phyloP scores from a whole-genome alignment of 53 echinoderm and acorn worm species.

The Temnopleurus reevesii region DNA sequence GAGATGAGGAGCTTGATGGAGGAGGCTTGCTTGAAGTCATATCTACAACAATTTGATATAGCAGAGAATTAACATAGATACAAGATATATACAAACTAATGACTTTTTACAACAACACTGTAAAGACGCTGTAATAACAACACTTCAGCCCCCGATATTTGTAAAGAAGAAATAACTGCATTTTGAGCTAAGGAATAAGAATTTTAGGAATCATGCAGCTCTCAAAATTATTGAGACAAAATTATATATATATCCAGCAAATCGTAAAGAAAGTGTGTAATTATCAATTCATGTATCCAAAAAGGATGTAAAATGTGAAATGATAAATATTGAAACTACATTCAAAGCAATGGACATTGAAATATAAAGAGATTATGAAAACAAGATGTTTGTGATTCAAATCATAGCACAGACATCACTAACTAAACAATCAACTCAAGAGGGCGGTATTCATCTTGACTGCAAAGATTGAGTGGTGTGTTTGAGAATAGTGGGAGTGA shows the following conservation, averaged over 20 bases:
- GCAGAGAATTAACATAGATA: too few species aligned
- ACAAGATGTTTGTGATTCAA: background rate
- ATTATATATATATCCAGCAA: too few species aligned
- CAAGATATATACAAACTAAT: background rate
- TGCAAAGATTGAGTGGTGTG: background rate
- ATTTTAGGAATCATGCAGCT: too few species aligned
- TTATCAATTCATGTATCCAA: too few species aligned
- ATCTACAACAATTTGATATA: too few species aligned
- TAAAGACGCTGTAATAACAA: too few species aligned
- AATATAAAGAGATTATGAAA: background rate
- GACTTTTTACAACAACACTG: background rate
- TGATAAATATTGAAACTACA: background rate
- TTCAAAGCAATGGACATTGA: constrained; percentile 3
- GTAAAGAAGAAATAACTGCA: too few species aligned
- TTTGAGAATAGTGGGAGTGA: background rate
- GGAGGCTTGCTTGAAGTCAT: constrained; percentile 10
- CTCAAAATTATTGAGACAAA: too few species aligned
- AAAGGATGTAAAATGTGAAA: too few species aligned
- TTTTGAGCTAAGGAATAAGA: too few species aligned
- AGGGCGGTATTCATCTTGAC: constrained; percentile 24
- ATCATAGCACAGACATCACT: background rate
- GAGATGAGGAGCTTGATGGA: background rate
- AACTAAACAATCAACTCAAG: constrained; percentile 8
- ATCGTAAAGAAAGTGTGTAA: too few species aligned
- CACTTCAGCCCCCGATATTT: too few species aligned